phyloP scores from a whole-genome alignment of 30 jellyfish, hydroid and myxozoan species.

The Chrysaora quinquecirrha region DNA sequence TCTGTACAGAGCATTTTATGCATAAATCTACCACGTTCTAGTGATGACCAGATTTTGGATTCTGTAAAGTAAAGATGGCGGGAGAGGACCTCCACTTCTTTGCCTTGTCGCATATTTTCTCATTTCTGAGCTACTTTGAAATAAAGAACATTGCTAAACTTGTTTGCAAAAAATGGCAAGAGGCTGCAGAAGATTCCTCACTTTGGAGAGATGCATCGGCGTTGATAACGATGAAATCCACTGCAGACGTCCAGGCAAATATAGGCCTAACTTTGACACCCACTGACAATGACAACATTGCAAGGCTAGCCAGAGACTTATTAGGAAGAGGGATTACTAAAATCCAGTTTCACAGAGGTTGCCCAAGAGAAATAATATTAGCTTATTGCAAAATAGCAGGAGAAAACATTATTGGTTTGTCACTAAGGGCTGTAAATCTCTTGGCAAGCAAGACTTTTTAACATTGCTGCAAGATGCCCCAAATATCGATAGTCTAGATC shows the following conservation, averaged over 20 bases:
- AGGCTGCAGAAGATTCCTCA: constrained; percentile 35
- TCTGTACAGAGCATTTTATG: too few species aligned
- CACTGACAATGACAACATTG: not conserved
- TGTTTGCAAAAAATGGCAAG: constrained; percentile 45
- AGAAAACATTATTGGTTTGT: not conserved
- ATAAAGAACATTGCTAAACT: constrained; percentile 19
- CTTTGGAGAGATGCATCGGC: constrained; percentile 45
- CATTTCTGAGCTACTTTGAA: constrained; percentile 23
- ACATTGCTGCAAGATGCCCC: not conserved
- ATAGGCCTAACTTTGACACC: not conserved
- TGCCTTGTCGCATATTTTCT: constrained; percentile 25
- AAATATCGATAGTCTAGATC: constrained; percentile 11
- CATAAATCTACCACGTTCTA: too few species aligned
- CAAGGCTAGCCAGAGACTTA: not conserved
- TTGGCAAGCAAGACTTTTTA: not conserved
- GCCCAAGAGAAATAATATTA: not conserved
- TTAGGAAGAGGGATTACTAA: not conserved
- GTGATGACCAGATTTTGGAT: too few species aligned
- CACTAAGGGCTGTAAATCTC: constrained; percentile 18
- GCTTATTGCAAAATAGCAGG: not conserved
- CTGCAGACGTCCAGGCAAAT: not conserved
- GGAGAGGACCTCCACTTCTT: constrained; percentile 23
- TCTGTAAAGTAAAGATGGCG: too few species aligned
- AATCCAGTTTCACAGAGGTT: not conserved
- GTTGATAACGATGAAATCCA: not conserved